These are phyloP conservation scores for Cactoblastis cactorum DNA, from an alignment of 2,888 invertebrate species.

Conservation along the genomic window DNA sequence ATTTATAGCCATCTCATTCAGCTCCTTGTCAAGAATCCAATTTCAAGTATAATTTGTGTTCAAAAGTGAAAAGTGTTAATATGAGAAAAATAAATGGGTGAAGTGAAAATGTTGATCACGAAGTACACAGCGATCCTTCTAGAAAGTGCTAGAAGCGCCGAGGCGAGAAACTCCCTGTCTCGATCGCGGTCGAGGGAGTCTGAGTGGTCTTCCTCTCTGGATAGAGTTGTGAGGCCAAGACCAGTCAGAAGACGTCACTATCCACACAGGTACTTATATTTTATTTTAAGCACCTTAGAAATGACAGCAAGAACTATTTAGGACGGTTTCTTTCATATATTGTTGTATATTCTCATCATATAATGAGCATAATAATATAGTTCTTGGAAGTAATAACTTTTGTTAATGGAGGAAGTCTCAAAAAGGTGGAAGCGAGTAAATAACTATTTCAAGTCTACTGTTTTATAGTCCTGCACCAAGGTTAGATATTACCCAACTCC, in stretches of 20 bases:
- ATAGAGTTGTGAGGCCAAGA: conserved; percentile 47
- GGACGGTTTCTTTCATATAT: no score
- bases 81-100: conserved; percentile 23
- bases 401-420: no score
- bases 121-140: conserved; percentile 84
- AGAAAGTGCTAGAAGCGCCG: conserved; percentile 80
- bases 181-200: conserved; percentile 38
- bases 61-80: conserved; percentile 1
- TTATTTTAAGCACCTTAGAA: no score
- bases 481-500: no score
- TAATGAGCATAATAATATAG: no score
- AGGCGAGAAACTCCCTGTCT: conserved; percentile 51
- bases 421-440: no score
- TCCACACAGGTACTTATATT: conserved; percentile 50
- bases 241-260: conserved; percentile 53
- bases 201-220: conserved; percentile 54
- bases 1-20: no score
- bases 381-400: no score
- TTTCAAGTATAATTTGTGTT: not conserved
- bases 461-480: no score
- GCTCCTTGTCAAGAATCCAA: not conserved
- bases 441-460: no score
- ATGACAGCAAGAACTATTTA: no score
- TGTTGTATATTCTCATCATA: no score
- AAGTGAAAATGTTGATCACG: conserved; percentile 81